Conservation (phyloP, 2,113 vertebrate species). For the Epinephelus cyanopodus region DNA sequence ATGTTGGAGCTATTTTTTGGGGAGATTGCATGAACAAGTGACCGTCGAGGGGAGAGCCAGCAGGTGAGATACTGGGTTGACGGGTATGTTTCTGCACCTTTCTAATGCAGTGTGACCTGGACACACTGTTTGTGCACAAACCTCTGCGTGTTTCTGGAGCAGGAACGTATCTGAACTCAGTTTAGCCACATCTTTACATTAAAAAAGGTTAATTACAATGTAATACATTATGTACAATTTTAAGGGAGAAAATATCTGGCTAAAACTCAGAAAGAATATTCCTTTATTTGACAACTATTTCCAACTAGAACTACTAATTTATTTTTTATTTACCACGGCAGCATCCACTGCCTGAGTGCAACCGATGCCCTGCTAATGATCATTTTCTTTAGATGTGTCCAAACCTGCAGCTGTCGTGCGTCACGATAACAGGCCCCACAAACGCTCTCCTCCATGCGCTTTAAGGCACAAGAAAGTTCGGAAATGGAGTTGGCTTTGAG, state of each 20-base stretch:
- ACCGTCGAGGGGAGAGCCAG: conserved; percentile 12
- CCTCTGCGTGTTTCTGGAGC: not conserved
- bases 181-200: not conserved
- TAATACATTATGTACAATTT: not conserved
- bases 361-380: not conserved
- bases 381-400: conserved; percentile 17
- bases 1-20: not conserved
- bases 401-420: conserved; percentile 8
- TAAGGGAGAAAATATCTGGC: not conserved
- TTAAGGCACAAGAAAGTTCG: conserved; percentile 19
- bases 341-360: not conserved
- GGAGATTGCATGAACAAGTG: conserved; percentile 13
- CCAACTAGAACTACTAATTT: not conserved
- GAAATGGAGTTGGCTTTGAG: conserved; percentile 19
- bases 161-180: not conserved
- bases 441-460: not conserved
- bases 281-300: not conserved
- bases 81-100: conserved; percentile 6
- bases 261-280: not conserved
- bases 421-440: conserved; percentile 3
- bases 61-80: conserved; percentile 43
- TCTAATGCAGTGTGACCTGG: not conserved
- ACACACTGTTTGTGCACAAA: not conserved
- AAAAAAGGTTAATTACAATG: not conserved
- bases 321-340: not conserved